Evolutionary conservation across 2,113 vertebrate genomes (phyloP).

Genomic region (Anoura caudifer): DNA sequence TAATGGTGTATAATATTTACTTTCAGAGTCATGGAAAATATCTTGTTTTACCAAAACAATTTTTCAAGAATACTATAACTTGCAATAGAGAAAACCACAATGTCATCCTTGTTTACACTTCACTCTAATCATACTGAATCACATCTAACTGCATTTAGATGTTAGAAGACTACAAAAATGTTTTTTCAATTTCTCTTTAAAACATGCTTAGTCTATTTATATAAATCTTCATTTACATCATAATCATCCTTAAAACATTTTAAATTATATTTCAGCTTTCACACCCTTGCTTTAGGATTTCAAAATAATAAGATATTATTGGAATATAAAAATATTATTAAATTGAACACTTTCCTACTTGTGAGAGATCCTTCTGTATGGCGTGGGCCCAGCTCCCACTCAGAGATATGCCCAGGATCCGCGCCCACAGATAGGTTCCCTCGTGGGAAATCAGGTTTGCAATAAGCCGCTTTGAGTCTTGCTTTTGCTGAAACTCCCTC

Average conservation of each 20-base stretch:
- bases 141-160: not conserved
- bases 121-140: not conserved
- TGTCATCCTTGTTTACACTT: not conserved
- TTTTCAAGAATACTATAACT: not conserved
- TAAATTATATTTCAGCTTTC: not conserved
- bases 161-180: not conserved
- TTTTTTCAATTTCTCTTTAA: not conserved
- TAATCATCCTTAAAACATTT: not conserved
- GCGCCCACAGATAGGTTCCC: too few species aligned
- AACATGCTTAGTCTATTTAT: not conserved
- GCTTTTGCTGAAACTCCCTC: too few species aligned
- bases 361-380: too few species aligned
- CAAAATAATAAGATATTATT: not conserved
- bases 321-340: not conserved
- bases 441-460: too few species aligned
- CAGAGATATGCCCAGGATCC: too few species aligned
- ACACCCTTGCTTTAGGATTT: not conserved
- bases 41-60: not conserved
- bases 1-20: not conserved
- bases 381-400: too few species aligned
- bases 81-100: not conserved
- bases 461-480: too few species aligned
- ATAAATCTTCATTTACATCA: not conserved
- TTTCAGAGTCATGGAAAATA: not conserved
- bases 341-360: not conserved